phyloP scores from a whole-genome alignment of 2,888 invertebrate genomes.

The Polylopha cassiicola region DNA sequence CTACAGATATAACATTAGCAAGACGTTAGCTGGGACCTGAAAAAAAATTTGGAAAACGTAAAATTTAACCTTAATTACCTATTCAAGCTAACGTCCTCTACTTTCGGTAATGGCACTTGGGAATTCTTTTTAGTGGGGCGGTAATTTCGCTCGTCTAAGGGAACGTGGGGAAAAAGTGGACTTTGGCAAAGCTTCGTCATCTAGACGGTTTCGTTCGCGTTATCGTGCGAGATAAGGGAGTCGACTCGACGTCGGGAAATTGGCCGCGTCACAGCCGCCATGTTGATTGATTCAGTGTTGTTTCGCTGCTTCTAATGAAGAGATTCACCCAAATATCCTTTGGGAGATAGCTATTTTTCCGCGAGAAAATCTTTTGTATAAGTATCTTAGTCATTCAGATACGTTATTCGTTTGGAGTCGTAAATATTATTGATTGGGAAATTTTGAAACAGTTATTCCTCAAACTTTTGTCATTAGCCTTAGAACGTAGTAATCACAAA shows the following conservation, averaged over 20 bases:
- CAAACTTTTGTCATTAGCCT: too few species aligned
- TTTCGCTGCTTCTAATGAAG: slow-evolving; percentile 1
- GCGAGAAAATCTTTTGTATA: too few species aligned
- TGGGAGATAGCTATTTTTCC: background rate
- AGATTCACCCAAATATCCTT: background rate
- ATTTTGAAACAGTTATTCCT: too few species aligned
- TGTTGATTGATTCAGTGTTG: slow-evolving; percentile 9
- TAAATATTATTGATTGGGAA: too few species aligned
- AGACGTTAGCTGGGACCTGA: background rate
- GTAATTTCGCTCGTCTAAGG: slow-evolving; percentile 18
- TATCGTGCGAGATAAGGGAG: slow-evolving; percentile 20
- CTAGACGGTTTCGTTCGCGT: slow-evolving; percentile 6
- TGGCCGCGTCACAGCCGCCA: slow-evolving; percentile 7
- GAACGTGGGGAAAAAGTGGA: slow-evolving; percentile 16
- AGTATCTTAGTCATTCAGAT: too few species aligned
- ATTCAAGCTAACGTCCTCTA: slow-evolving; percentile 14
- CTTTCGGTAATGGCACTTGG: slow-evolving; percentile 21
- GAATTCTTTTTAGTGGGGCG: slow-evolving; percentile 13
- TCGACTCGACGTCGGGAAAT: slow-evolving; percentile 14
- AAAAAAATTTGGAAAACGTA: background rate
- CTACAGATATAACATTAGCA: too few species aligned
- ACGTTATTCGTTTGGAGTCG: too few species aligned
- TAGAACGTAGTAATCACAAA: too few species aligned
- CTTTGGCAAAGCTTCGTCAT: slow-evolving; percentile 19
- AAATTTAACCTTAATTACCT: slow-evolving; percentile 15